A percentile compares a stretch with the other conserved stretches of the same genome.
These are phyloP conservation scores for Sphaerodactylus townsendi DNA, from an alignment of 2,113 vertebrate genomes.

Conservation along the genomic window DNA sequence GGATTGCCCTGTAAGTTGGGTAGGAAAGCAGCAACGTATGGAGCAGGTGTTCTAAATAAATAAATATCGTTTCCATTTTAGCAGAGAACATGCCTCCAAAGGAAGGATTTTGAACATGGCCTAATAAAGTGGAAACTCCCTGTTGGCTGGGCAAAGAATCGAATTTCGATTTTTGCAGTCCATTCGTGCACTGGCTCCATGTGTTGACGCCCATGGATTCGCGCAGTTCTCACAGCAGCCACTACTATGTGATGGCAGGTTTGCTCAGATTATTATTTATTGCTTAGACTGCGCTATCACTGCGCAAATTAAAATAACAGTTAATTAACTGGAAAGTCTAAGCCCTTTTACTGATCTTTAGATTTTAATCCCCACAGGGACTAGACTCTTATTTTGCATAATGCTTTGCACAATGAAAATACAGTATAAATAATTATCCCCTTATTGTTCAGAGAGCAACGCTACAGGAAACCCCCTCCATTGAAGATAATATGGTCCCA, in stretches of 20 bases:
- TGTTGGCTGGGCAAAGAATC: too few relatives aligned
- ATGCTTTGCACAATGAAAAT: not conserved
- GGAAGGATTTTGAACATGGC: not conserved
- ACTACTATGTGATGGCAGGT: not conserved
- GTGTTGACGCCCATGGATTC: not conserved
- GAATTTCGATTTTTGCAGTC: not conserved
- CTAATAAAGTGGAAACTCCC: too few relatives aligned
- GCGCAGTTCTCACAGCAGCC: not conserved
- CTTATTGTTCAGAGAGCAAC: not conserved
- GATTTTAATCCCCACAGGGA: not conserved
- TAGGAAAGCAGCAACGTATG: too few relatives aligned
- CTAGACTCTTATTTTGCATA: not conserved
- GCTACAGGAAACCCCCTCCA: not conserved
- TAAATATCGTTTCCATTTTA: not conserved
- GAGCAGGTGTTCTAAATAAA: too few relatives aligned
- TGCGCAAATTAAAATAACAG: not conserved
- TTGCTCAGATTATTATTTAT: not conserved
- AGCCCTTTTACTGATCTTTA: not conserved
- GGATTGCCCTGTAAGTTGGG: too few relatives aligned
- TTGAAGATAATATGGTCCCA: not conserved
- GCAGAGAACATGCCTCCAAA: not conserved
- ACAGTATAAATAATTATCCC: not conserved
- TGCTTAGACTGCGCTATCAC: too few relatives aligned
- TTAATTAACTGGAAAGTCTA: not conserved
- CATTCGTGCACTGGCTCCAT: not conserved